Evolutionary conservation across 53 echinoderm and acorn worm genomes (phyloP).

Genomic region (Stichopus horrens): DNA sequence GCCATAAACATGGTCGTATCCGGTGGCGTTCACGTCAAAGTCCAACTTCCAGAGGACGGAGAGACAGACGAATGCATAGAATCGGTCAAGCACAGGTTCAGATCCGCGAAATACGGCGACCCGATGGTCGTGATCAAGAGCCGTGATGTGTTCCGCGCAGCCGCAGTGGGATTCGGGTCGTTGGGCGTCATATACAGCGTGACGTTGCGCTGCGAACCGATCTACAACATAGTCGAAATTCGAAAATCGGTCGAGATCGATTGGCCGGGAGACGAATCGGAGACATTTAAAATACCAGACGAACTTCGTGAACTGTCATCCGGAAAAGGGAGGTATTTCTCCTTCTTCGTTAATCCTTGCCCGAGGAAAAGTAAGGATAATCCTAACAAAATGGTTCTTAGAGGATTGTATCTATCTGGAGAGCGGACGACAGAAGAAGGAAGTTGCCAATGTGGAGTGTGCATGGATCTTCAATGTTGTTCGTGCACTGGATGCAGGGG

Average conservation of each 20-base stretch:
- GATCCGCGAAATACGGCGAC: conserved; percentile 77
- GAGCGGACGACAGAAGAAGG: conserved; percentile 81
- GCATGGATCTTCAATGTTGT: conserved; percentile 88
- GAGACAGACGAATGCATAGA: conserved; percentile 88
- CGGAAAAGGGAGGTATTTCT: conserved; percentile 93
- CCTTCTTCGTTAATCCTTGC: conserved; percentile 90
- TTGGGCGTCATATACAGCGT: conserved; percentile 91
- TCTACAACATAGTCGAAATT: conserved; percentile 89
- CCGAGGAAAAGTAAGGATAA: conserved; percentile 70
- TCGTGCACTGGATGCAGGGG: conserved; percentile 89
- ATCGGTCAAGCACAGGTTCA: conserved; percentile 63
- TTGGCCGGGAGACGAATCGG: conserved; percentile 63
- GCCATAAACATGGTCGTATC: conserved; percentile 84
- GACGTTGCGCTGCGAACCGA: conserved; percentile 80
- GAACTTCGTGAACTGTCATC: conserved; percentile 66
- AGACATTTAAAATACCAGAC: conserved; percentile 62
- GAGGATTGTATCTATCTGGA: conserved; percentile 83
- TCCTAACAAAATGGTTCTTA: conserved; percentile 66
- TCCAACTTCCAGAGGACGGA: conserved; percentile 66
- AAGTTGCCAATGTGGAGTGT: conserved; percentile 88
- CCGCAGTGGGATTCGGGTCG: conserved; percentile 91
- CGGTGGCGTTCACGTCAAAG: conserved; percentile 76
- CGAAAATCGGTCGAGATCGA: conserved; percentile 81
- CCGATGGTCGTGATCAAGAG: conserved; percentile 71
- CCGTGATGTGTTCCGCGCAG: conserved; percentile 86